Evolutionary conservation across 1,140 invertebrate genomes (phyloP), one percentile per base, ranked within the genome.

Genomic region (Diachasma alloeum): DNA sequence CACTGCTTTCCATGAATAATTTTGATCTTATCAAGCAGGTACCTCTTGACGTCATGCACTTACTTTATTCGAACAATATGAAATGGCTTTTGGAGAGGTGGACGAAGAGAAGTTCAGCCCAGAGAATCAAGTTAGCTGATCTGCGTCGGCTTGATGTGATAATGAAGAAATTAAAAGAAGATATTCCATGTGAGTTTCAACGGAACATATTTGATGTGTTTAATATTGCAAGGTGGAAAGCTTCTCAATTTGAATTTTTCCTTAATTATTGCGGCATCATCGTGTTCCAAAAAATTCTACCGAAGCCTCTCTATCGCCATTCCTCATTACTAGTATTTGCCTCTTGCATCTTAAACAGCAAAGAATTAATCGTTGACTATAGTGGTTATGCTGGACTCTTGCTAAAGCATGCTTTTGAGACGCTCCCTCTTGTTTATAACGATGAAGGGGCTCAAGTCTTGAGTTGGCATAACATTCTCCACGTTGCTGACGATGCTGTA

Each of bases 21-120:
- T 78, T 81, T 74, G 59, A 81, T 71, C 42, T 72, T 5, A 56
- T 78, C 5, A 44, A 69, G 10, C 26, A 48, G 44, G 53, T 81
- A 4, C 22, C 68, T 0, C 59, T 79, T 22, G 78, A 81, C 76
- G 71, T 48, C 5, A 81, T 81, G 80, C 80, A 81, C 70, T 56
- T 78, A 8, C 70, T 81, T 19, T 78, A 63, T 59, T 71, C 77
- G 19, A 76, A 78, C 2, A 53, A 79, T 11, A 46, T 31, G 39
- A 79, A 77, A 75, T 46, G 37, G 42, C 39, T 80, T 10, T 44
- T 81, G 5, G 74, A 72, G n/a, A 77, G 72, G 56, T 68, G 71
- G 71, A 22, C 59, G 36, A 71, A 56, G 42, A 75, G 67, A 73
- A 70, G 70, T 24, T 72, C 26, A 68, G 37, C 66, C n/a, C 44